A percentile compares a stretch with the other conserved stretches of the same genome.
Evolutionary conservation across 2,888 invertebrate genomes (phyloP).

Genomic region (Polymixis flavicincta): DNA sequence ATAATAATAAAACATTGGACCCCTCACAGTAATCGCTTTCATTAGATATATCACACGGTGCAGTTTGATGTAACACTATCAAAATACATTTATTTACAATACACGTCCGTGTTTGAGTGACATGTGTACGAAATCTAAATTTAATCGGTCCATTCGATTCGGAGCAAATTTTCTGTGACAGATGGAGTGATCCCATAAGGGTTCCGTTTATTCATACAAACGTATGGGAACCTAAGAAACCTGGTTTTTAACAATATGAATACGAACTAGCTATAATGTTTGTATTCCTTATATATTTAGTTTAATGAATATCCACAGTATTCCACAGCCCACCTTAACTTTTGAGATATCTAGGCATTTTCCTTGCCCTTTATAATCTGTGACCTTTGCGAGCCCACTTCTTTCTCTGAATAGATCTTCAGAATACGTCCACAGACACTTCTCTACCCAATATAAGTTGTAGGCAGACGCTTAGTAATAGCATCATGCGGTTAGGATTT

Average conservation of each 20-base stretch:
- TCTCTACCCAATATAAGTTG: conserved; percentile 40
- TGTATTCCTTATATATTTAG: background rate
- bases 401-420: conserved; percentile 22
- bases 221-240: too few relatives aligned
- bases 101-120: too few relatives aligned
- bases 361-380: background rate
- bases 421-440: conserved; percentile 50
- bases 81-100: too few relatives aligned
- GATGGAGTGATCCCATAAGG: too few relatives aligned
- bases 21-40: too few relatives aligned
- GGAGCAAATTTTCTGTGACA: too few relatives aligned
- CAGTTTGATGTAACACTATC: too few relatives aligned
- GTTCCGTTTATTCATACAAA: too few relatives aligned
- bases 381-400: conserved; percentile 11
- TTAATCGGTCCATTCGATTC: too few relatives aligned
- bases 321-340: background rate
- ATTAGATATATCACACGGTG: too few relatives aligned
- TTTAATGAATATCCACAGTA: background rate
- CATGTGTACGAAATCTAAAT: too few relatives aligned
- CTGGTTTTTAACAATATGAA: background rate
- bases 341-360: background rate
- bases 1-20: too few relatives aligned
- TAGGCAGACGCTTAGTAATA: conserved; percentile 55
- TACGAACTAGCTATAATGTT: background rate
- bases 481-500: conserved; percentile 64